Base-by-base conservation (phyloP, 2,888 invertebrate genomes). In the Habroteleia sp. region DNA sequence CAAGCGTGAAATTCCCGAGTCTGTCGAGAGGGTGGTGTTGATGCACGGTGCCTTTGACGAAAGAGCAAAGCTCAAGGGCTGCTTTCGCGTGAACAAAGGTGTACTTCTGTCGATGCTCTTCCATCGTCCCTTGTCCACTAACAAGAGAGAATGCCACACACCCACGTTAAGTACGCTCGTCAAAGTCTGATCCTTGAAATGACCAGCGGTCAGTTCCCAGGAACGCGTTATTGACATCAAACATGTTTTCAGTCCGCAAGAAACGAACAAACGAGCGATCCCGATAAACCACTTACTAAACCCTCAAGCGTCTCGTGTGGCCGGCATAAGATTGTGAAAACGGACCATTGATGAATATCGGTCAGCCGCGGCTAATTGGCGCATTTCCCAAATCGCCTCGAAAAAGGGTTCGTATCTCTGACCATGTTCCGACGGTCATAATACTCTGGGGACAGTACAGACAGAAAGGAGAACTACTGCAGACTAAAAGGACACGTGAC, bases 201-300 rank as follows among this genome's bases (percentile, higher is more conserved):
- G 87, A 86, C 86, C 87, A 83, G 31, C 80, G 87, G 87, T 84
- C 86, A 87, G 79, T 81, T 77, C 63, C 69, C 60, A 73, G 69
- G 48, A 56, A 39, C 39, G 52, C 41, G 65, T 72, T 63, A 68
- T 65, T 52, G 74, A 77, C 74, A 66, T 74, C 73, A 71, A 74
- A 66, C 74, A 66, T 82, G 81, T 82, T 83, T 81, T 81, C 77
- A 77, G 16, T 60, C 60, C 27, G 69, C 74, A 37, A 76, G 73
- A 80, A 77, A 69, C 66, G 77, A 16, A 72, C 78, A 78, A 79
- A 78, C 77, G 79, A 71, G 76, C 77, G 77, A 76, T 77, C 79
- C 77, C 81, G 84, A 84, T 85, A 83, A 84, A 81, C 84, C 80
- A 84, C 81, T 82, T 80, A 76, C 60, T 74, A 78, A 79, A 82